phyloP scores from a whole-genome alignment of 2,113 vertebrate species.

The Gadus macrocephalus region DNA sequence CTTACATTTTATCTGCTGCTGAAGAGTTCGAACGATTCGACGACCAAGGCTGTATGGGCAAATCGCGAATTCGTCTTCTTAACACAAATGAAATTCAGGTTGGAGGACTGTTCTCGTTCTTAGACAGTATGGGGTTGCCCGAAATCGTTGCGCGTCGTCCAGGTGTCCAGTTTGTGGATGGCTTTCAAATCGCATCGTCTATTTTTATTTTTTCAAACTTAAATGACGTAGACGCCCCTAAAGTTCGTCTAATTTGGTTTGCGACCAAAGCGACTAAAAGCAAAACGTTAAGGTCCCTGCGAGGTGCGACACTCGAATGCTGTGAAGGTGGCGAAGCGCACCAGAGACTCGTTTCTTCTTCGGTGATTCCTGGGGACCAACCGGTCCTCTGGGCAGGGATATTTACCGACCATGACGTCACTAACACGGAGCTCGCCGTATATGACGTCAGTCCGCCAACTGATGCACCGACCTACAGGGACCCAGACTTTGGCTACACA shows the following conservation, averaged over 20 bases:
- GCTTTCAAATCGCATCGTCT: conserved; percentile 65
- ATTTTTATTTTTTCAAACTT: conserved; percentile 65
- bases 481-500: neutral
- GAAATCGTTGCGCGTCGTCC: fast-evolving
- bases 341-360: conserved; percentile 76
- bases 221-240: neutral
- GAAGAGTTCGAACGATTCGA: too few relatives aligned
- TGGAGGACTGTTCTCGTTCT: conserved; percentile 35
- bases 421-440: conserved; percentile 73
- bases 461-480: neutral
- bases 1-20: conserved; percentile 65
- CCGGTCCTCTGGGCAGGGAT: conserved; percentile 80
- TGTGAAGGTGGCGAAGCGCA: conserved; percentile 5
- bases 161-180: conserved; percentile 77
- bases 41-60: neutral
- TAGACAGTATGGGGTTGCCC: fast-evolving
- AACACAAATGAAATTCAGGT: neutral
- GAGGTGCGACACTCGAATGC: conserved; percentile 30
- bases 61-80: neutral
- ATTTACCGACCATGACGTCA: conserved; percentile 63
- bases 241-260: conserved; percentile 54
- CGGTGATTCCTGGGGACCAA: conserved; percentile 56
- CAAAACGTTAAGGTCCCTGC: conserved; percentile 7
- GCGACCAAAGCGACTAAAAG: neutral
- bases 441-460: conserved; percentile 66